Base-by-base conservation (phyloP, 2,113 vertebrate species). In the Rhodinocichla rosea region DNA sequence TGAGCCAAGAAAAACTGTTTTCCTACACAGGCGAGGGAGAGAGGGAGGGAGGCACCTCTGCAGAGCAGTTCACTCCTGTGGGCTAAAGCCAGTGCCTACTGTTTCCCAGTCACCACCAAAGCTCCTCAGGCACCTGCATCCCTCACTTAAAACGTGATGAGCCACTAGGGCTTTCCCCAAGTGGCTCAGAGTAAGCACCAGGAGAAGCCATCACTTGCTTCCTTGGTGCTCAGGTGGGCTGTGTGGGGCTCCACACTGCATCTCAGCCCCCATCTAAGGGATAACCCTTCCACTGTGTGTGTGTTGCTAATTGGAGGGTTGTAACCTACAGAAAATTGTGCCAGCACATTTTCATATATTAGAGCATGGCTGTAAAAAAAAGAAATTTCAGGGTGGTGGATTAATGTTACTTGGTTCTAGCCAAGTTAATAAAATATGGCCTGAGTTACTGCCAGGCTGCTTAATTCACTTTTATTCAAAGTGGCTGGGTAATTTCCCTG, bases 341-440 rank as follows among this genome's bases (percentile, higher is more conserved):
- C 94, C 92, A 92, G 83, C 35, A 56, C 18, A 19, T 89, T 89
- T 96, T 92, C 86, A 64, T 92, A 32, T 71, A 81, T 78, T 81
- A 94, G 33, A 83, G 35, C 22, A 73, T 71, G 86, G 73, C 76
- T 95, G 80, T 92, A 92, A 92, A 96, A 68, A 90, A 90, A 62
- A 56, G 40, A 88, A 64, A 88, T 83, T 93, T 90, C 47, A 47
- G 92, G 64, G 83, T 77, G 63, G 89, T 86, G 80, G 76, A 95
- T 93, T 96, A 94, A 77, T n/a, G 2, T 78, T 83, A 70, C 73
- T 95, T 75, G 39, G 39, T 80, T 94, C 83, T 75, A 64, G 73
- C 90, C 92, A 96, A 94, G 94, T 94, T 95, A 94, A 94, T 96
- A 95, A 97, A 96, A 94, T 93, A 97, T 16, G 42, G 90, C 67